phyloP scores from a whole-genome alignment of 92 coral and sea anemone genomes.

The Palythoa heliodiscus region DNA sequence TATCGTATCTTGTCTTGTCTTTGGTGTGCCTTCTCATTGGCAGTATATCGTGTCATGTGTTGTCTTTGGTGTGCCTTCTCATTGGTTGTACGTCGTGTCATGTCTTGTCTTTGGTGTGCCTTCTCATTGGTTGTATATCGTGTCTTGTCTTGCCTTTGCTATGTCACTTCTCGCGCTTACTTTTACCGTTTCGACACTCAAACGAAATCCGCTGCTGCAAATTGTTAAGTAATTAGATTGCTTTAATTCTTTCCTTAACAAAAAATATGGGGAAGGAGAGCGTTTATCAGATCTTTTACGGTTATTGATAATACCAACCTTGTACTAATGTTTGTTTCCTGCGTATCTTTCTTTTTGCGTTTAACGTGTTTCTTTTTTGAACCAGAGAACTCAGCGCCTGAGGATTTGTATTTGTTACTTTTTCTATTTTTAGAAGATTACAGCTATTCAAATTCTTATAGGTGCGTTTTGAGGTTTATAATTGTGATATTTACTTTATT shows the following conservation, averaged over 20 bases:
- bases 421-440: background rate
- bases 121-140: too few relatives aligned
- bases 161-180: too few relatives aligned
- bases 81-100: too few relatives aligned
- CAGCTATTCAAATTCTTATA: background rate
- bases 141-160: too few relatives aligned
- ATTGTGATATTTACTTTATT: background rate
- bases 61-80: too few relatives aligned
- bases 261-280: background rate
- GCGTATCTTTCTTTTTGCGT: slow-evolving; percentile 40
- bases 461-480: background rate
- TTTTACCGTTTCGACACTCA: too few relatives aligned
- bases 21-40: too few relatives aligned
- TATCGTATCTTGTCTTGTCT: too few relatives aligned
- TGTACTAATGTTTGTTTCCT: slow-evolving; percentile 38
- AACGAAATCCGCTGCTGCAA: too few relatives aligned
- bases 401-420: slow-evolving; percentile 18
- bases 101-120: too few relatives aligned
- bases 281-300: background rate
- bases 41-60: too few relatives aligned
- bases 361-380: slow-evolving; percentile 43
- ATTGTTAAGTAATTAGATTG: background rate
- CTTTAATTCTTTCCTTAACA: too few relatives aligned
- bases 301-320: slow-evolving; percentile 29
- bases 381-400: slow-evolving; percentile 39